A percentile compares a stretch with the other conserved stretches of the same genome.
Evolutionary conservation across 1,140 invertebrate species (phyloP).

Genomic region (Mercenaria mercenaria): DNA sequence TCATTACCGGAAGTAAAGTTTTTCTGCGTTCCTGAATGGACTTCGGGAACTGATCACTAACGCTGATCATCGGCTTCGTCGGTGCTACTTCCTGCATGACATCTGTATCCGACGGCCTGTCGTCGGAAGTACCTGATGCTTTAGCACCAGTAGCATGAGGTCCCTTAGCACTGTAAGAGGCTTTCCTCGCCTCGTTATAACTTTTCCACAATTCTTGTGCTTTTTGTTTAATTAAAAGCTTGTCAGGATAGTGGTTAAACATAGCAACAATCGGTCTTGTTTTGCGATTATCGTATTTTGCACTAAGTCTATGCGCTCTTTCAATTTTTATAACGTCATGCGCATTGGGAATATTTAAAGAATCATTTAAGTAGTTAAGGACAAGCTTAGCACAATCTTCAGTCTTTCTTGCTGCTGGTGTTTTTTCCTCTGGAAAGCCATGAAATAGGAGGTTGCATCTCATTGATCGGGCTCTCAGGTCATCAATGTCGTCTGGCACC

Average conservation of each 20-base stretch:
- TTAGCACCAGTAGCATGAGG: background rate
- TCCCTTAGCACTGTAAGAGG: background rate
- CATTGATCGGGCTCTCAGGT: background rate
- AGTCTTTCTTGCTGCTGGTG: background rate
- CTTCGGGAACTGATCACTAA: background rate
- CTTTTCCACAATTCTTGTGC: background rate
- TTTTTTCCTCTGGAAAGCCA: background rate
- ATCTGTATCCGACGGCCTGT: background rate
- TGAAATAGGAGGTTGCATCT: background rate
- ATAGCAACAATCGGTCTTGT: background rate
- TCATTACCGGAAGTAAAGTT: slow-evolving; percentile 3
- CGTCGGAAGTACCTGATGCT: background rate
- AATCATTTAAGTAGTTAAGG: background rate
- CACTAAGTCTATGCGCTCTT: background rate
- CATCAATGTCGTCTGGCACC: background rate
- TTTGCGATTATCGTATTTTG: background rate
- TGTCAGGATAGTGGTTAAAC: background rate
- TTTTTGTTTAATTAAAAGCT: background rate
- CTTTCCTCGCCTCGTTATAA: background rate
- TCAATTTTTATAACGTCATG: background rate
- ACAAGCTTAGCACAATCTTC: background rate
- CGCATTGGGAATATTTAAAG: background rate
- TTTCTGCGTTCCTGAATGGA: background rate
- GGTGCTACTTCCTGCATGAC: background rate
- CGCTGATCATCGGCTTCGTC: background rate